These are phyloP conservation scores for Mimumesa dahlbomi DNA, from an alignment of 2,888 invertebrate species.

Conservation along the genomic window DNA sequence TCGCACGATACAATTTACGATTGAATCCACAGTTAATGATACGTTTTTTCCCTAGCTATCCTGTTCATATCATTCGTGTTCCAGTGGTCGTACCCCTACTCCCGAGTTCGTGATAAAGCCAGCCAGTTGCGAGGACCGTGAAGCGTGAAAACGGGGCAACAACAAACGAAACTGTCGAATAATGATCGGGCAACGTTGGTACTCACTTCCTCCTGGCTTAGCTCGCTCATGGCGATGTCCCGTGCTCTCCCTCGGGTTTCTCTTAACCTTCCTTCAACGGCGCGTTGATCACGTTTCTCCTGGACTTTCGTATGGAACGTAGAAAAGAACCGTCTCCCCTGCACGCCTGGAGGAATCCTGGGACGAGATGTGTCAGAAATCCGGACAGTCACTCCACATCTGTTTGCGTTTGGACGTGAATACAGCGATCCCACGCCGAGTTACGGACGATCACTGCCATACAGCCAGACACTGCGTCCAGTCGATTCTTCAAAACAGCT, in stretches of 20 bases:
- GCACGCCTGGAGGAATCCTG: conserved; percentile 54
- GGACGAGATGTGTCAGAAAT: conserved; percentile 75
- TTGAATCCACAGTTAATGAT: too few species aligned
- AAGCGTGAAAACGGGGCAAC: conserved; percentile 23
- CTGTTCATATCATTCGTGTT: too few species aligned
- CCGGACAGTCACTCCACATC: conserved; percentile 78
- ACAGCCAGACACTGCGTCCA: too few species aligned
- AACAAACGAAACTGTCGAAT: conserved; percentile 44
- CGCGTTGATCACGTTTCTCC: conserved; percentile 17
- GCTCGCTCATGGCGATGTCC: conserved; percentile 86
- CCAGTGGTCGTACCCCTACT: too few species aligned
- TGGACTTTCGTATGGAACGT: conserved; percentile 9
- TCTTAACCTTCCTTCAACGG: conserved; percentile 33
- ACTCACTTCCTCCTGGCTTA: conserved; percentile 94
- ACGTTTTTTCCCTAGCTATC: conserved; percentile 11
- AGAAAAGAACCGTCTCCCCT: conserved; percentile 49
- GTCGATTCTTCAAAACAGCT: conserved; percentile 72
- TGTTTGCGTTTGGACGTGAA: conserved; percentile 77
- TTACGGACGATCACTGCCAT: conserved; percentile 66
- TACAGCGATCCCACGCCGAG: conserved; percentile 61
- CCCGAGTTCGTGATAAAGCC: background rate
- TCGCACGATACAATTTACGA: conserved; percentile 25
- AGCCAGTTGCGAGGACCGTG: conserved; percentile 1
- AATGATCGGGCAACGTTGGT: conserved; percentile 50
- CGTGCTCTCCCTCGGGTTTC: conserved; percentile 35